phyloP scores from a whole-genome alignment of 92 coral and sea anemone genomes.

The Umimayanthus chanpuru region DNA sequence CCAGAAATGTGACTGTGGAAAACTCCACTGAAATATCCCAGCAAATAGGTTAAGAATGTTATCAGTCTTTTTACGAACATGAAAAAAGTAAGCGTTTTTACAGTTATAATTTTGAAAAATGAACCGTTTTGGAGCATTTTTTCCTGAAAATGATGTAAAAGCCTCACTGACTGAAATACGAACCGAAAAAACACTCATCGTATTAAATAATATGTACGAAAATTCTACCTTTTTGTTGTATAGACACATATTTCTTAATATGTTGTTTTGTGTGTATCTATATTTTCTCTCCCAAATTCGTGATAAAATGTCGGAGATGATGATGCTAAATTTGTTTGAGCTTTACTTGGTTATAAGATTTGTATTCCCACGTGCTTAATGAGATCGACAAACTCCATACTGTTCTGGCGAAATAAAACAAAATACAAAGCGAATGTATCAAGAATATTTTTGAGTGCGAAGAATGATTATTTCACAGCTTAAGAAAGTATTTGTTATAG shows the following conservation, averaged over 20 bases:
- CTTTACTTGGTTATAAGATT: background rate
- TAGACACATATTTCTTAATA: background rate
- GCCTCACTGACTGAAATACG: background rate
- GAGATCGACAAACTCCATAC: background rate
- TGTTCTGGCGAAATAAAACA: background rate
- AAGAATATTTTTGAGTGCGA: no score
- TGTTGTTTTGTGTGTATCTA: background rate
- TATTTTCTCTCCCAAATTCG: background rate
- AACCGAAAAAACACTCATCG: background rate
- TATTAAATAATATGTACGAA: no score
- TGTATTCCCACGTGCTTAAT: background rate
- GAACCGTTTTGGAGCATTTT: background rate
- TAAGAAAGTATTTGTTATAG: background rate
- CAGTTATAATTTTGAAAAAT: no score
- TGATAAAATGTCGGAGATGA: background rate
- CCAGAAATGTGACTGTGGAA: no score
- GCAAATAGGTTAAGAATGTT: no score
- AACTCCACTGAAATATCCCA: no score
- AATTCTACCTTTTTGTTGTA: background rate
- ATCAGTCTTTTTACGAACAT: no score
- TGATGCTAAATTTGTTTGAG: background rate
- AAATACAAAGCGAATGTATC: no score
- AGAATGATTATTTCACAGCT: background rate
- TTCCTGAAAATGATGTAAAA: no score
- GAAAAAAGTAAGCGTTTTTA: background rate